These are phyloP conservation scores for Fregetta grallaria DNA, from an alignment of 2,113 vertebrate genomes.

Conservation along the genomic window DNA sequence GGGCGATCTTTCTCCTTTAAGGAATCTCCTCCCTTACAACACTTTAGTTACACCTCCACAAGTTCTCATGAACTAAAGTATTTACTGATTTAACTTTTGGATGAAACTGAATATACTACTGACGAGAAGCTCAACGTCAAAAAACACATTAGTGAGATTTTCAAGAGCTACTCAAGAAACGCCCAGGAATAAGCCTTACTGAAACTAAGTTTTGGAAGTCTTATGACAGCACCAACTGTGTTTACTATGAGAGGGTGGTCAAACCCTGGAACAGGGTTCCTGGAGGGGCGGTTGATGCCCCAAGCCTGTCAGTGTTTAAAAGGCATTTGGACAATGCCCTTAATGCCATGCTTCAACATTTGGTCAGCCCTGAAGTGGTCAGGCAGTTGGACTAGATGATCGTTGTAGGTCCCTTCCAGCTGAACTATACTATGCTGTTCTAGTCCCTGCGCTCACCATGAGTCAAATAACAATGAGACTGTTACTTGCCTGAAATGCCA, in stretches of 20 bases:
- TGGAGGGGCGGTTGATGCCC: not conserved
- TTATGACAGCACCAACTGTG: not conserved
- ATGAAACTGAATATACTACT: not conserved
- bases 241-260: not conserved
- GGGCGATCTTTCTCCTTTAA: not conserved
- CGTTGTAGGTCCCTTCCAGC: not conserved
- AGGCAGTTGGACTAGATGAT: not conserved
- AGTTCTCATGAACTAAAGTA: not conserved
- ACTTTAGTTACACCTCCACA: not conserved
- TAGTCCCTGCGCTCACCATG: not conserved
- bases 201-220: fast-evolving
- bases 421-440: not conserved
- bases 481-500: not conserved
- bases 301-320: not conserved
- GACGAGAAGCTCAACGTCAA: not conserved
- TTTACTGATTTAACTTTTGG: not conserved
- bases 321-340: not conserved
- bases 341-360: not conserved
- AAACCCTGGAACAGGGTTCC: not conserved
- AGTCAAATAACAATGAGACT: not conserved
- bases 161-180: not conserved
- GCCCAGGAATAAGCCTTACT: not conserved
- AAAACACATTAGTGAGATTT: not conserved
- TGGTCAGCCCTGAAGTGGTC: not conserved
- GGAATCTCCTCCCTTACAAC: not conserved